Percentiles rank a stretch among this genome's conserved stretches.
These are phyloP conservation scores for Aptenodytes patagonicus DNA, from an alignment of 2,113 vertebrate species.

Conservation along the genomic window DNA sequence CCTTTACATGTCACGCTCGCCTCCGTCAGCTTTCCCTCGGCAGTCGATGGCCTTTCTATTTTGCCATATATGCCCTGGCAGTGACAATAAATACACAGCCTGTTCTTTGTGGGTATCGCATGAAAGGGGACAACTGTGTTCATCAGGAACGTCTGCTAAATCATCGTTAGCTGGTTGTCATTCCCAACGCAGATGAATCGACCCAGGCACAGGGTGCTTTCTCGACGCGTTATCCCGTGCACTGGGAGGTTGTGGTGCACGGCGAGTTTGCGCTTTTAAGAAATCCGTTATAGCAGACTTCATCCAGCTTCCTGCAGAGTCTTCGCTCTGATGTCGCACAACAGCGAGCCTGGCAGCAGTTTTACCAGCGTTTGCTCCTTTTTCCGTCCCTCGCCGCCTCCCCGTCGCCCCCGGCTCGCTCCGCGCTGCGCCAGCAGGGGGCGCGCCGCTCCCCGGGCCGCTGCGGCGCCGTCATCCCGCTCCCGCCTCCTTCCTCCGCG, in stretches of 20 bases:
- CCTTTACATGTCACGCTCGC: fast-evolving
- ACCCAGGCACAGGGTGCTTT: fast-evolving
- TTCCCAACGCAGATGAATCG: fast-evolving
- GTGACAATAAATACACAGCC: fast-evolving
- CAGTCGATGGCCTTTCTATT: fast-evolving
- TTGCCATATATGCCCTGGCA: fast-evolving
- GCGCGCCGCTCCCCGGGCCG: not conserved
- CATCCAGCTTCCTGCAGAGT: fast-evolving
- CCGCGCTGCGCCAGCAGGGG: not conserved
- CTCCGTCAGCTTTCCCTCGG: fast-evolving
- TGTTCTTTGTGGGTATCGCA: fast-evolving
- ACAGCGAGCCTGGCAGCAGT: fast-evolving
- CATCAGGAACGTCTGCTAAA: fast-evolving
- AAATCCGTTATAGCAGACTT: fast-evolving
- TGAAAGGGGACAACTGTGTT: fast-evolving
- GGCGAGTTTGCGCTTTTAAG: fast-evolving
- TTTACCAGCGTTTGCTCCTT: no score
- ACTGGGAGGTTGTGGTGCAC: fast-evolving
- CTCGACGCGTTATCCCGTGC: fast-evolving
- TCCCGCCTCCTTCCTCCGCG: no score
- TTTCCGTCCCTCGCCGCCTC: not conserved
- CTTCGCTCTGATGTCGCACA: fast-evolving
- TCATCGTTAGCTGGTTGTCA: fast-evolving
- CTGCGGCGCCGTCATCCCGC: no score
- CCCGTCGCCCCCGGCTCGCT: no score